Conservation (phyloP, 2,797 vertebrate genomes). For the Forpus xanthops region DNA sequence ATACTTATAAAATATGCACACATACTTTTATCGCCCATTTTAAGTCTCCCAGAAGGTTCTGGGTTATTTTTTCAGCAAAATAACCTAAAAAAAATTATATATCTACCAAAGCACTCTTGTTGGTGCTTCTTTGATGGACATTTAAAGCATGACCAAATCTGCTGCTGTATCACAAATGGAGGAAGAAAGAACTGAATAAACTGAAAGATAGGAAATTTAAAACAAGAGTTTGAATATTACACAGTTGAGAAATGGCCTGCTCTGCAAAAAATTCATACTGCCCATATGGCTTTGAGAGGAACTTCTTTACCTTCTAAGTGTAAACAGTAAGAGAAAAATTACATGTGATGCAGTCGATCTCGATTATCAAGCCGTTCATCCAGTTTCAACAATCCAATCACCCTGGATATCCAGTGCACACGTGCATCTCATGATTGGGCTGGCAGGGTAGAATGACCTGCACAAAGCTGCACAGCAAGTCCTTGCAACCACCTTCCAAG, state of each 20-base stretch:
- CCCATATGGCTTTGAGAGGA: not conserved
- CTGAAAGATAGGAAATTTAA: not conserved
- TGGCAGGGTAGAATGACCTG: not conserved
- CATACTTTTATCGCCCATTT: not conserved
- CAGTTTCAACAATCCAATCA: not conserved
- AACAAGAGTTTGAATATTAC: not conserved
- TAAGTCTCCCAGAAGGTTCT: not conserved
- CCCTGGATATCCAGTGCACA: fast-evolving
- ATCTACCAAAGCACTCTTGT: not conserved
- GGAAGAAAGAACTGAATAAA: not conserved
- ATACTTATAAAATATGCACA: not conserved
- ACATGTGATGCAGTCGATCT: not conserved
- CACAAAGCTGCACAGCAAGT: fast-evolving
- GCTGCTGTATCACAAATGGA: not conserved
- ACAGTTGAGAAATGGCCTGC: not conserved
- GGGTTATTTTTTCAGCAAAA: not conserved
- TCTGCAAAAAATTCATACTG: not conserved
- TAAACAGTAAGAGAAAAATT: not conserved
- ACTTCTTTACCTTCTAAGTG: not conserved
- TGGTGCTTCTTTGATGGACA: not conserved
- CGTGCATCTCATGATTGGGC: fast-evolving
- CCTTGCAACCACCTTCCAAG: not conserved
- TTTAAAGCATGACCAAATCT: not conserved
- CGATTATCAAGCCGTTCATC: not conserved
- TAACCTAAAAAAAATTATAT: not conserved